phyloP scores from a whole-genome alignment of 2,888 invertebrate genomes.

The Orthonevra nobilis region DNA sequence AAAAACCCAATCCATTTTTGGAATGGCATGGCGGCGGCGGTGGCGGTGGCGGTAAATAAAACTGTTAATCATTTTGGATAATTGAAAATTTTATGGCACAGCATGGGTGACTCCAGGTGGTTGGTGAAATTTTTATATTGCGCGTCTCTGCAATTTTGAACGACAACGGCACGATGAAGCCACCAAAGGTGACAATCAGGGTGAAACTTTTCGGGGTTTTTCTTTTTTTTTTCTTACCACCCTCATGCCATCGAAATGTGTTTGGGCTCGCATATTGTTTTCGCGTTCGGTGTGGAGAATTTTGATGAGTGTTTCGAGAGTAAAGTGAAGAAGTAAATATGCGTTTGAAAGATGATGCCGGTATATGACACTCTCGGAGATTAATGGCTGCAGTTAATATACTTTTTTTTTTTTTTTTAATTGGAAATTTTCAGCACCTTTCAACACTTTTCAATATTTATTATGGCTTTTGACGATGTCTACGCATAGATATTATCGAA shows the following conservation, averaged over 20 bases:
- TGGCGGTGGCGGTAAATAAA: conserved; percentile 48
- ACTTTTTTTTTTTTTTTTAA: conserved; percentile 2
- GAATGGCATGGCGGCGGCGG: too few relatives aligned
- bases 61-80: conserved; percentile 65
- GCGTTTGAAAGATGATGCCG: background rate
- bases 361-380: conserved; percentile 17
- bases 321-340: background rate
- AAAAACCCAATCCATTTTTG: conserved; percentile 49
- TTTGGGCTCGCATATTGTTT: conserved; percentile 5
- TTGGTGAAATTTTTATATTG: conserved; percentile 38
- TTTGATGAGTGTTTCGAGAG: conserved; percentile 34
- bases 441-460: conserved; percentile 1
- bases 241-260: too few relatives aligned
- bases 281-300: conserved; percentile 24
- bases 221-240: background rate
- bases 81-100: conserved; percentile 57
- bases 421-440: background rate
- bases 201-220: background rate
- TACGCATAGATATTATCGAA: too few relatives aligned
- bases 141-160: conserved; percentile 22
- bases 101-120: conserved; percentile 45
- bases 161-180: conserved; percentile 21
- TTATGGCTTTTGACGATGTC: conserved; percentile 6
- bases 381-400: conserved; percentile 12
- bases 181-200: conserved; percentile 48